These are phyloP conservation scores for Aphis gossypii DNA, from an alignment of 1,140 invertebrate genomes.

Conservation along the genomic window DNA sequence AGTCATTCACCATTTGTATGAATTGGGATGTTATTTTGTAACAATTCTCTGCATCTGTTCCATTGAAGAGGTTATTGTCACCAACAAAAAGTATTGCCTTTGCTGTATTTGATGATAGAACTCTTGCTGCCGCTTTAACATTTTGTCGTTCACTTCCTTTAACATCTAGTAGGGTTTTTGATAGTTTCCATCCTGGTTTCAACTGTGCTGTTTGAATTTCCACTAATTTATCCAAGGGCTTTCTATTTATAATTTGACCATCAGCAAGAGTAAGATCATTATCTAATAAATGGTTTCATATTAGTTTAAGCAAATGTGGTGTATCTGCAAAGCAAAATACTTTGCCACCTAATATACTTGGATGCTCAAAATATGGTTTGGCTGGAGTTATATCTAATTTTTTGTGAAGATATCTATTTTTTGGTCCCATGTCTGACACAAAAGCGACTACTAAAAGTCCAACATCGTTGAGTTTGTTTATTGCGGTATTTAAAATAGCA, in stretches of 20 bases:
- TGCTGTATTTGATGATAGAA: neutral
- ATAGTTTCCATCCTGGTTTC: slow-evolving; percentile 16
- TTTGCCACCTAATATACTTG: neutral
- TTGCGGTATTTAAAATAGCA: neutral
- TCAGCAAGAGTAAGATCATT: neutral
- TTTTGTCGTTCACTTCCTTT: slow-evolving; percentile 9
- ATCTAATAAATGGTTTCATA: neutral
- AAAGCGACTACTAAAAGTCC: neutral
- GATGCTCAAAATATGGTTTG: slow-evolving; percentile 15
- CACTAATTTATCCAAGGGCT: neutral
- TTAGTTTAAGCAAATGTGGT: no score
- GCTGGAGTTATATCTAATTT: neutral
- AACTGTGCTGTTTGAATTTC: neutral
- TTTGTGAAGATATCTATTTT: neutral
- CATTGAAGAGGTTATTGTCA: neutral
- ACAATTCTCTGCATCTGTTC: no score
- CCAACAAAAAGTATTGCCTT: neutral
- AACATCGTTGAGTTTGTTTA: neutral
- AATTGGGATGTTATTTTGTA: neutral
- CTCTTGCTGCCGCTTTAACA: slow-evolving; percentile 7
- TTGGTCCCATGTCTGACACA: neutral
- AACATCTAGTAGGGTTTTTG: neutral
- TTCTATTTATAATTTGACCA: neutral
- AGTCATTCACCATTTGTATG: neutral
- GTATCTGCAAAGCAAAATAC: neutral